Evolutionary conservation across 2,797 vertebrate genomes (phyloP).

Genomic region (Pangasius macronema): DNA sequence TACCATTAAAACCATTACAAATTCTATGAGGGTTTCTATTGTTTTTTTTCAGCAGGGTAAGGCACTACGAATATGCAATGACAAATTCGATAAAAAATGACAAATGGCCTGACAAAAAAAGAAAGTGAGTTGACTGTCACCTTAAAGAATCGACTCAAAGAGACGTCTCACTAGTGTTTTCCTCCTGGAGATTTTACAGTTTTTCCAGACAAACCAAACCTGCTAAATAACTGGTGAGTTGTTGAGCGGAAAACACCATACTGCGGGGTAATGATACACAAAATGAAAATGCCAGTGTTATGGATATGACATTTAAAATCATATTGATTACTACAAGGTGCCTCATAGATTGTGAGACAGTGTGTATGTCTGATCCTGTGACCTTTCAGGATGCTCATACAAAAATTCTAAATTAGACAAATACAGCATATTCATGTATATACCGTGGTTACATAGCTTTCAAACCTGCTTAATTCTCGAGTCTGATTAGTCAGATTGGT

Average conservation of each 20-base stretch:
- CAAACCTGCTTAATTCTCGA: neutral
- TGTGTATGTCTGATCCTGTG: too few species aligned
- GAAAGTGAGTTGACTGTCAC: neutral
- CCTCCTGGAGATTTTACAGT: neutral
- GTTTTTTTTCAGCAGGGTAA: neutral
- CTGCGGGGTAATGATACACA: neutral
- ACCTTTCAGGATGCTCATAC: too few species aligned
- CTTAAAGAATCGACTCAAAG: neutral
- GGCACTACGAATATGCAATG: neutral
- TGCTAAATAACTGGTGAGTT: neutral
- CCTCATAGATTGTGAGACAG: neutral
- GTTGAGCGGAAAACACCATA: neutral
- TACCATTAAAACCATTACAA: too few species aligned
- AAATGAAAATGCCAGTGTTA: neutral
- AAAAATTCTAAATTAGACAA: neutral
- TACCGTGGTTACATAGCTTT: neutral
- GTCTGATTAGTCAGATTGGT: neutral
- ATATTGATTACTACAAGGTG: neutral
- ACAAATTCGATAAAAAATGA: neutral
- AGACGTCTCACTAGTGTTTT: neutral
- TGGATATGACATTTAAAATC: neutral
- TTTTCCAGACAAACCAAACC: neutral
- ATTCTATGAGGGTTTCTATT: too few species aligned
- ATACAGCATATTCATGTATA: neutral
- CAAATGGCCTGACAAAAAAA: neutral